Evolutionary conservation across 2,888 invertebrate species (phyloP), one percentile per base, ranked within the genome.

Genomic region (Hermodice carunculata): DNA sequence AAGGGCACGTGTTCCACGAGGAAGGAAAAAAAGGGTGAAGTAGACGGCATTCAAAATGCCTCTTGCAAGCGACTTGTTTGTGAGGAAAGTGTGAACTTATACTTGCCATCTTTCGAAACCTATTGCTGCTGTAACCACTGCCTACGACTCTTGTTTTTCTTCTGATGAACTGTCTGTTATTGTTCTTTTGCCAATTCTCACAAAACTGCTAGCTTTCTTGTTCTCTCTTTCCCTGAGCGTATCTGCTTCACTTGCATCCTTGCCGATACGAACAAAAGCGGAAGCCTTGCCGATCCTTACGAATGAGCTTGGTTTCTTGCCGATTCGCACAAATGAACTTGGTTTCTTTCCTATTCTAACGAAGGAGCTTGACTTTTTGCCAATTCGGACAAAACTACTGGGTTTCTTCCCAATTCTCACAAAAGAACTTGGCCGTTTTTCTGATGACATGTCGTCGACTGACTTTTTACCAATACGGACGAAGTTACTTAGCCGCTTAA

Each of bases 221-320:
- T 28, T 42, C 8, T 29, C 60, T 26, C n/a, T n/a, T n/a, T n/a
- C n/a, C 17, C 26, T 40, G 3, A 28, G 42, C 24, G 28, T 52
- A 3, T 52, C 49, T 14, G 34, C 59, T 26, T 32, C 32, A 51
- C 52, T 52, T n/a, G 40, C 42, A 19, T 54, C 42, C 37, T 64
- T 60, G 5, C 64, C 64, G 19, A 64, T 64, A n/a, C 64, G 59
- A 5, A 64, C 64, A 53, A 64, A 64, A 37, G 44, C 43, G 31
- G 62, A 62, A 19, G 54, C 40, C 49, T 67, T 62, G 17, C 67
- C 67, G 26, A 67, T 64, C 4, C 67, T 32, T 17, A 67, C 64
- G 48, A 67, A 67, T 24, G 52, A 49, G 40, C 66, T 66, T 29
- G 66, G 57, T 29, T 51, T 46, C 49, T 64, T 67, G 19, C 60